Base-by-base conservation (phyloP, 2,888 invertebrate species). In the Tridacna gigas region DNA sequence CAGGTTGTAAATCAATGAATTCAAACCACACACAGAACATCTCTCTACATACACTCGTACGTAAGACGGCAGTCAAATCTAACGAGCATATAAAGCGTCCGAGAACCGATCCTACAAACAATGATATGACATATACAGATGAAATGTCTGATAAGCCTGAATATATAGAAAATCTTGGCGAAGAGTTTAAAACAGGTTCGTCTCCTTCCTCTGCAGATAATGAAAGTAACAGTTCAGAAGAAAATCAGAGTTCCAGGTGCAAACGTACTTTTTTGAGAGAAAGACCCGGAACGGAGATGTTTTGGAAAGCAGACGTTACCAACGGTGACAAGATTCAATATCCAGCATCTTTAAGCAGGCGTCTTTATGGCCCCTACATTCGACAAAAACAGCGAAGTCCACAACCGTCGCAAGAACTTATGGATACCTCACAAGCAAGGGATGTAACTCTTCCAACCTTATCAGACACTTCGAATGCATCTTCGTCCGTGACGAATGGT, bases 341-440 rank as follows among this genome's bases (percentile, higher is more conserved):
- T 45, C 85, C 85, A 11, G 65, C 82, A 1, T 85, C 85, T 5
- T 48, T 85, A 12, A 85, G 85, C 65, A 73, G 73, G 51, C 74
- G 77, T 12, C 74, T 85, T 12, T 85, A 85, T 47, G 85, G 85
- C 0, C 80, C 85, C 5, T 82, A 85, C 25, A 77, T 74, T 74
- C 77, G 85, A 18, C 67, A 71, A 51, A n/a, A 26, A 51, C 71
- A 71, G 20, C 48, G 51, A 25, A 66, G 51, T 66, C 48, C 74
- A 65, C 26, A 25, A 60, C 26, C 25, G 56, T 13, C 28, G 12
- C 20, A 48, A 11, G 45, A 47, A 15, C 18, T 65, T 5, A 63
- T 18, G 12, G 20, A 63, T 0, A 45, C 12, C 26, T 26, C 25
- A 63, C 0, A 69, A 28, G 22, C 26, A 85, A 76, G 82, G 75